A percentile compares a stretch with the other conserved stretches of the same genome.
Conservation (phyloP, 2,797 vertebrate genomes). For the Dermochelys coriacea region DNA sequence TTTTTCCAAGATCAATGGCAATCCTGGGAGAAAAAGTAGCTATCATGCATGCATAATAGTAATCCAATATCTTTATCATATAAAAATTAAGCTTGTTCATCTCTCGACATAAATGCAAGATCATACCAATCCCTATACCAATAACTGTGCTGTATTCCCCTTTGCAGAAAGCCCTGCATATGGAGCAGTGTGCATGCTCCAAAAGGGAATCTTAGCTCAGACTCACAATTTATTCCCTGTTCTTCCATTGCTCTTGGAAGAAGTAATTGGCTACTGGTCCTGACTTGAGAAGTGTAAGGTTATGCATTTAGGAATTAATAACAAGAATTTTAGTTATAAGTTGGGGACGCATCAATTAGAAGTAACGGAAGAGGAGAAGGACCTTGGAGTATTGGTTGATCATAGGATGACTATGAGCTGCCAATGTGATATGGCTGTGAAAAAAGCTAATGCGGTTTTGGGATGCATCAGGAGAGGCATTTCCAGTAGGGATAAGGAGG, state of each 20-base stretch:
- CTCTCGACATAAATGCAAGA: background rate
- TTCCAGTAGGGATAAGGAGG: too few species aligned
- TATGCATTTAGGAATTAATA: too few species aligned
- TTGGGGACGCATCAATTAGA: too few species aligned
- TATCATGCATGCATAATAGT: background rate
- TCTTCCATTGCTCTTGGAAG: background rate
- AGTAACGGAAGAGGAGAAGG: too few species aligned
- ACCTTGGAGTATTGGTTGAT: too few species aligned
- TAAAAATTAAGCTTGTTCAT: constrained; percentile 27
- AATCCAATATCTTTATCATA: background rate
- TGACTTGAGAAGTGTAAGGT: too few species aligned
- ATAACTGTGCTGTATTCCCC: background rate
- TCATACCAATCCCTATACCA: fast-evolving
- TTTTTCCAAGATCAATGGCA: background rate
- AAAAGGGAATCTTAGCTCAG: background rate
- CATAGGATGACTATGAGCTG: too few species aligned
- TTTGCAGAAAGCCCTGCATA: background rate
- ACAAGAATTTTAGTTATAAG: too few species aligned
- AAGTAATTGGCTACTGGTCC: background rate
- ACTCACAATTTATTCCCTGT: background rate
- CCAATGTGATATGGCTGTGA: too few species aligned
- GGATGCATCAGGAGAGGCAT: too few species aligned
- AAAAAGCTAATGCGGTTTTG: too few species aligned
- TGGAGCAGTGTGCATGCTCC: background rate
- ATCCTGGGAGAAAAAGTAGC: constrained; percentile 7